Evolutionary conservation across 2,113 vertebrate genomes (phyloP), one percentile per base, ranked within the genome.

Genomic region (Pholis gunnellus): DNA sequence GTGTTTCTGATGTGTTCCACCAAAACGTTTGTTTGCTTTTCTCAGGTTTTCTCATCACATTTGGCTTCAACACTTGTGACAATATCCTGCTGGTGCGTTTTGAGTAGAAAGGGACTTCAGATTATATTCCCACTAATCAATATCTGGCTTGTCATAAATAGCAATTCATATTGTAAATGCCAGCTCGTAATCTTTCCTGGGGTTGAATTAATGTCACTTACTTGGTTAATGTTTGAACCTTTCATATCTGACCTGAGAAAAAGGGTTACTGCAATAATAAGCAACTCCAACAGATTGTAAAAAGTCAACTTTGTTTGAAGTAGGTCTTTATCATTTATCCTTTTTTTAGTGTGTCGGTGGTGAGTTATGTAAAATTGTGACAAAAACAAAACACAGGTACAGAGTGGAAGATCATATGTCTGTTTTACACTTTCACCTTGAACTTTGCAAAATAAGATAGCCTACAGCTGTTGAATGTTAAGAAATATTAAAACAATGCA

Each of bases 141-240:
- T 60, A 61, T 59, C 20, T 63, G 22, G 69, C 1, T n/a, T 2
- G 14, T 44, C 29, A 25, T 7, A 25, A 57, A 46, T 4, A 31
- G 64, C 79, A 65, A 34, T 9, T 40, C 46, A 22, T 17, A 66
- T 20, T 66, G 64, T 18, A 56, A 15, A 34, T n/a, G 9, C 9
- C 6, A 54, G 13, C 25, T 64, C 3, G 7, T 22, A 48, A 60
- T 78, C 22, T 27, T 25, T 42, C 48, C 36, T 5, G 9, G 66
- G 17, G 14, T 29, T 40, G 4, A n/a, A 72, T 64, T 31, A 38
- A 69, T 36, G 10, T 17, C 6, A 25, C 3, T 54, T 42, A 5
- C 14, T 31, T 52, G 14, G 13, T 65, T 13, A 50, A 52, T 71
- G 52, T 61, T 72, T 73, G 29, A 82, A 36, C 42, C 14, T 27